These are phyloP conservation scores for Ruditapes philippinarum DNA, from an alignment of 1,140 invertebrate species.

Conservation along the genomic window DNA sequence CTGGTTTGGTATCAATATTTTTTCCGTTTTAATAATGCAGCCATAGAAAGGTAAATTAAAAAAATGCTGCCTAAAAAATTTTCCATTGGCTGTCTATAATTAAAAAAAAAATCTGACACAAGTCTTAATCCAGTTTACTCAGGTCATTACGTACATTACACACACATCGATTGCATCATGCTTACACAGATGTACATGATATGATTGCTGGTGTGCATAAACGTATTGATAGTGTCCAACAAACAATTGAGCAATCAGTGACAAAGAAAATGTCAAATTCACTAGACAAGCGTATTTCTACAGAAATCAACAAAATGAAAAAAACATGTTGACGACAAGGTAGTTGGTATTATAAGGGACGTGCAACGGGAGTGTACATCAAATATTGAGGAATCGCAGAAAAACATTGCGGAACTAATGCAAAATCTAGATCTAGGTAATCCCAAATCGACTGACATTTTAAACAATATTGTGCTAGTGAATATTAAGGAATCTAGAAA, in stretches of 20 bases:
- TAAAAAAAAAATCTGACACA: no score
- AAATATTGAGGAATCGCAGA: slow-evolving; percentile 17
- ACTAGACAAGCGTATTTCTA: not conserved
- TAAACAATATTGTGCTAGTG: not conserved
- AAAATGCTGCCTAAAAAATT: no score
- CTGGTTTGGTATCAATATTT: no score
- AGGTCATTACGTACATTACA: no score
- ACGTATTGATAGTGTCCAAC: not conserved
- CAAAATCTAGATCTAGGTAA: not conserved
- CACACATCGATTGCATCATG: no score
- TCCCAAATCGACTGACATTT: not conserved
- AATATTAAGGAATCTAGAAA: not conserved
- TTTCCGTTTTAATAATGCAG: no score
- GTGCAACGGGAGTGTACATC: not conserved
- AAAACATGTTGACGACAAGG: not conserved
- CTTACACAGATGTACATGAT: not conserved
- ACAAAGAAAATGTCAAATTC: not conserved
- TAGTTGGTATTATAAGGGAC: not conserved
- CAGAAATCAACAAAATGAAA: not conserved
- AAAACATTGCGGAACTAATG: not conserved
- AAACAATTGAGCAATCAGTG: not conserved
- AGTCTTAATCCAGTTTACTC: no score
- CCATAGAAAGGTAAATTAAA: no score
- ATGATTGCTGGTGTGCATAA: not conserved
- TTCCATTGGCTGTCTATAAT: no score